Evolutionary conservation across 2,113 vertebrate species (phyloP).

Genomic region (Eurypyga helias): DNA sequence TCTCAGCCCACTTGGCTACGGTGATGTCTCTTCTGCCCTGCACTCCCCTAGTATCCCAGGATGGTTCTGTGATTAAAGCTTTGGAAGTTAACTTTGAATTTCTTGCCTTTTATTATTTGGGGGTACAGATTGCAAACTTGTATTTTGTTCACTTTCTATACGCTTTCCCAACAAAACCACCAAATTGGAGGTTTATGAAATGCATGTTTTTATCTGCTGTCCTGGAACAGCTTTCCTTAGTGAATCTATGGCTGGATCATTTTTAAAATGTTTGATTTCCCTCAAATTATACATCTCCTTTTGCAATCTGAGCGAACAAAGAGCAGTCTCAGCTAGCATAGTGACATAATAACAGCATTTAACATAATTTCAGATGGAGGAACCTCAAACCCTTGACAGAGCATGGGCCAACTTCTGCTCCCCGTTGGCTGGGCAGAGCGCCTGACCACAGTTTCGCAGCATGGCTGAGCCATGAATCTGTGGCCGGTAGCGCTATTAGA

Average conservation of each 20-base stretch:
- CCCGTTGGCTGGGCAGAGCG: neutral
- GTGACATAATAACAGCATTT: constrained; percentile 41
- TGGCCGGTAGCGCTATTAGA: constrained; percentile 5
- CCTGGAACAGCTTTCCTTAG: neutral
- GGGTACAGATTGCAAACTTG: neutral
- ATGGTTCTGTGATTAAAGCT: neutral
- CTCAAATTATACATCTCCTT: constrained; percentile 25
- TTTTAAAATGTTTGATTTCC: constrained; percentile 19
- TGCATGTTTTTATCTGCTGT: neutral
- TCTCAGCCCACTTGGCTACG: neutral
- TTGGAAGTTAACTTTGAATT: neutral
- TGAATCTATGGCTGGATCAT: neutral
- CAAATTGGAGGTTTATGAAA: constrained; percentile 16
- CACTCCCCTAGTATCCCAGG: neutral
- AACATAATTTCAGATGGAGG: constrained; percentile 18
- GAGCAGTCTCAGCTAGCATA: neutral
- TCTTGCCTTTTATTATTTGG: neutral
- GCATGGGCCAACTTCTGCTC: neutral
- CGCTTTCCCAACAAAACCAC: neutral
- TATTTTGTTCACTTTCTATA: constrained; percentile 3
- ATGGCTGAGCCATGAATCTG: neutral
- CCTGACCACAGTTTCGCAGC: constrained; percentile 21
- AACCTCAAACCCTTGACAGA: neutral
- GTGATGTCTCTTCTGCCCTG: neutral
- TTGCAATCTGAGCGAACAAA: neutral